These are phyloP conservation scores for Xestobium rufovillosum DNA, from an alignment of 2,888 invertebrate species.

Conservation along the genomic window DNA sequence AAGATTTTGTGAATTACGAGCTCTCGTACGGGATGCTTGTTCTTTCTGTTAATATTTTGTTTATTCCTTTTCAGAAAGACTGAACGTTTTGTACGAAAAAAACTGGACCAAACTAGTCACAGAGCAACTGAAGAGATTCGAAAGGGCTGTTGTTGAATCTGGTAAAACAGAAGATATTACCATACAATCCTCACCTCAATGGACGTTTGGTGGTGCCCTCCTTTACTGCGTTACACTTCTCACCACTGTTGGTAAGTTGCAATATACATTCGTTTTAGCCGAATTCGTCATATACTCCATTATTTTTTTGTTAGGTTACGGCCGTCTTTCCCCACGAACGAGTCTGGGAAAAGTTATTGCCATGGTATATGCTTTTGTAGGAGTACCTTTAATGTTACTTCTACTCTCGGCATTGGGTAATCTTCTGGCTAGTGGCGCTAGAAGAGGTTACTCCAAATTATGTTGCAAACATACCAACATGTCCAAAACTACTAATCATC, in stretches of 20 bases:
- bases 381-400: conserved; percentile 79
- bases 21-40: too few relatives aligned
- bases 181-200: conserved; percentile 46
- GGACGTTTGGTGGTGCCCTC: conserved; percentile 78
- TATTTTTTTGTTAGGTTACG: too few relatives aligned
- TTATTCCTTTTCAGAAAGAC: conserved; percentile 52
- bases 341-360: conserved; percentile 76
- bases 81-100: conserved; percentile 75
- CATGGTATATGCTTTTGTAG: conserved; percentile 79
- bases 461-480: conserved; percentile 37
- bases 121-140: conserved; percentile 70
- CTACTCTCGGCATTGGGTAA: conserved; percentile 80
- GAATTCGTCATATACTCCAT: too few relatives aligned
- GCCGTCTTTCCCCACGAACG: conserved; percentile 77
- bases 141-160: conserved; percentile 69
- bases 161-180: conserved; percentile 48
- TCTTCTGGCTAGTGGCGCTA: conserved; percentile 68
- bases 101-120: conserved; percentile 79
- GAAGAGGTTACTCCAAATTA: conserved; percentile 55
- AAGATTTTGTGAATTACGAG: too few relatives aligned
- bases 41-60: too few relatives aligned
- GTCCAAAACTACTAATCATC: conserved; percentile 21
- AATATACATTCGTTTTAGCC: neutral
- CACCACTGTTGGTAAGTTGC: conserved; percentile 74
- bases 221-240: conserved; percentile 81